Conservation (phyloP, 2,888 invertebrate genomes). For the Quadriops clusia region DNA sequence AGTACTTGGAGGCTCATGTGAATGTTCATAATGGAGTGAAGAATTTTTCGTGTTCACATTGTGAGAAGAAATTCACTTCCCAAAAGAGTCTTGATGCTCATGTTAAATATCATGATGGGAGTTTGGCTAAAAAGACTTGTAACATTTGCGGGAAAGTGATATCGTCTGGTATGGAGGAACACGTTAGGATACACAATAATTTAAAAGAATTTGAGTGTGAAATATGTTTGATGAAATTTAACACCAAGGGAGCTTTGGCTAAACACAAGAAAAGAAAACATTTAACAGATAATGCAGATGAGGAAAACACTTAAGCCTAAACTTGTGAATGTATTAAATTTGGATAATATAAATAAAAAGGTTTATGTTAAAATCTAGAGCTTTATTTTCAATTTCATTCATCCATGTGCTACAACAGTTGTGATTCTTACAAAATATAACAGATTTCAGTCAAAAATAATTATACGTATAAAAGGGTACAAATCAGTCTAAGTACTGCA, state of each 20-base stretch:
- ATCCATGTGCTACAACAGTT: slow-evolving; percentile 36
- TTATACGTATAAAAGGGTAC: too few species aligned
- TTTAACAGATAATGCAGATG: too few species aligned
- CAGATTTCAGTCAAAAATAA: slow-evolving; percentile 25
- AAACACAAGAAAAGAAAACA: slow-evolving; percentile 34
- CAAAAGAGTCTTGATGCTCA: slow-evolving; percentile 34
- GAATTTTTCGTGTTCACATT: slow-evolving; percentile 28
- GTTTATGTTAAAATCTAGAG: slow-evolving; percentile 32
- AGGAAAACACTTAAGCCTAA: too few species aligned
- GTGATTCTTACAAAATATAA: slow-evolving; percentile 33
- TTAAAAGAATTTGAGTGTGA: slow-evolving; percentile 32
- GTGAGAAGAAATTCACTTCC: slow-evolving; percentile 31
- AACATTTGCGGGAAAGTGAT: slow-evolving; percentile 32
- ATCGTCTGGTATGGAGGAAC: slow-evolving; percentile 30
- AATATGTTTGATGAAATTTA: slow-evolving; percentile 29
- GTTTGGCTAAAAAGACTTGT: slow-evolving; percentile 26
- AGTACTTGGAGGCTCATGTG: slow-evolving; percentile 32
- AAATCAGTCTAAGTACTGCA: slow-evolving; percentile 23
- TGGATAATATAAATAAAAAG: too few species aligned
- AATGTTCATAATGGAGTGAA: slow-evolving; percentile 32
- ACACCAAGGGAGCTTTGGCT: slow-evolving; percentile 30
- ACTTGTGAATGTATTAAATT: too few species aligned
- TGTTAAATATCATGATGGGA: slow-evolving; percentile 31
- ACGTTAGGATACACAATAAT: slow-evolving; percentile 31
- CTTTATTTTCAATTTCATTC: slow-evolving; percentile 28